Evolutionary conservation across 2,113 vertebrate species (phyloP).

Genomic region (Dipodomys ordii): DNA sequence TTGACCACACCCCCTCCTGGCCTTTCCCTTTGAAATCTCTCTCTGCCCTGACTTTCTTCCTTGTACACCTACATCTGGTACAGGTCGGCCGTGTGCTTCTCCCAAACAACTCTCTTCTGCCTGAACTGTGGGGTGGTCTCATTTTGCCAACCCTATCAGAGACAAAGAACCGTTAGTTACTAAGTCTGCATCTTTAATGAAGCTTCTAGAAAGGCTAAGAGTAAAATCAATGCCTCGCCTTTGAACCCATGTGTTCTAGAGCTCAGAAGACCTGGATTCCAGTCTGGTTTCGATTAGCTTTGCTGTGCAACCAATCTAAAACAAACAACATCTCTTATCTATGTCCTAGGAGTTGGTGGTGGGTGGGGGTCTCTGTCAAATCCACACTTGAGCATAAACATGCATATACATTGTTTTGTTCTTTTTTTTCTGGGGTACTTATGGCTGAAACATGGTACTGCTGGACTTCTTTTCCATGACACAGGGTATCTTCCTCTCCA

Average conservation of each 20-base stretch:
- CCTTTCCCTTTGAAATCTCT: too few relatives aligned
- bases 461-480: neutral
- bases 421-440: neutral
- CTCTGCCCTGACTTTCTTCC: too few relatives aligned
- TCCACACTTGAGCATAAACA: neutral
- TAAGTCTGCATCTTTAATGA: neutral
- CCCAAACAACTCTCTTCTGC: too few relatives aligned
- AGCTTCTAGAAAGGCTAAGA: neutral
- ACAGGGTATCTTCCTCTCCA: neutral
- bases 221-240: neutral
- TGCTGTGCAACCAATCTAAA: neutral
- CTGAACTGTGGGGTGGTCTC: too few relatives aligned
- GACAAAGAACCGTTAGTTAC: neutral
- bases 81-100: too few relatives aligned
- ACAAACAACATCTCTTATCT: neutral
- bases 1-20: too few relatives aligned
- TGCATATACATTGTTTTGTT: too few relatives aligned
- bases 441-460: too few relatives aligned
- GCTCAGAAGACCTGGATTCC: neutral
- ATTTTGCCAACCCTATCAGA: too few relatives aligned
- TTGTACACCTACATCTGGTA: too few relatives aligned
- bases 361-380: neutral
- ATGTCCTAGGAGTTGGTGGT: neutral
- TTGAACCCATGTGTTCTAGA: neutral
- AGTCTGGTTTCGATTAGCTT: neutral